Base-by-base conservation (phyloP, 1,140 invertebrate species). In the Araneus ventricosus region DNA sequence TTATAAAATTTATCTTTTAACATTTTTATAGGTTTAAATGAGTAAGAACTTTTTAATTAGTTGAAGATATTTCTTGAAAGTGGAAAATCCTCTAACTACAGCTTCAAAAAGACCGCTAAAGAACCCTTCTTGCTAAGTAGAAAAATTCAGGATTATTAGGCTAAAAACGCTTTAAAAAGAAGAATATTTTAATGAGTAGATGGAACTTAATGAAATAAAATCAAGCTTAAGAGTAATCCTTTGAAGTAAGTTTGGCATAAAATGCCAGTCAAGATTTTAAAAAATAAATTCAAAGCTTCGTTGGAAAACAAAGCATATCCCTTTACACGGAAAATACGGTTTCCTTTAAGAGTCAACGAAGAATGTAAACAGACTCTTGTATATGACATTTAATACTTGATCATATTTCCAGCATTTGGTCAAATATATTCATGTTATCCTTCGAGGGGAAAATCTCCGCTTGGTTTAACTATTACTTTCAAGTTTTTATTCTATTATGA, bases 401-500 rank as follows among this genome's bases (percentile, higher is more conserved):
- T 4, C 1, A 37, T 75, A 34, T 22, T 30, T 75, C 67, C 17
- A 20, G 8, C 10, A 75, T 30, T 75, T 17, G 17, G 27, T 30
- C 30, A 75, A 75, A 34, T 30, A 75, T 75, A 37, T 75, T 37
- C 67, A 34, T 30, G 5, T 75, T 75, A 75, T 75, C 30, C 30
- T 75, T 75, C 8, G 20, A 75, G 20, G 20, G 67, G 7, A 75
- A 75, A 20, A 22, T 37, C 67, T 34, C n/a, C 63, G 63, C 67
- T 10, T 75, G 30, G 34, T 17, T 34, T 37, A 75, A 75, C 67
- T 75, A 75, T 75, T 75, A 75, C 30, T 34, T 20, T 30, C 4
- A 67, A 34, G 27, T 75, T 75, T 75, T 75, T 75, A 70, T 27
- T 14, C 67, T 34, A 34, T 75, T 75, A 75, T 75, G 67, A 75